Conservation (phyloP, 2,888 invertebrate species). For the Trilocha varians region DNA sequence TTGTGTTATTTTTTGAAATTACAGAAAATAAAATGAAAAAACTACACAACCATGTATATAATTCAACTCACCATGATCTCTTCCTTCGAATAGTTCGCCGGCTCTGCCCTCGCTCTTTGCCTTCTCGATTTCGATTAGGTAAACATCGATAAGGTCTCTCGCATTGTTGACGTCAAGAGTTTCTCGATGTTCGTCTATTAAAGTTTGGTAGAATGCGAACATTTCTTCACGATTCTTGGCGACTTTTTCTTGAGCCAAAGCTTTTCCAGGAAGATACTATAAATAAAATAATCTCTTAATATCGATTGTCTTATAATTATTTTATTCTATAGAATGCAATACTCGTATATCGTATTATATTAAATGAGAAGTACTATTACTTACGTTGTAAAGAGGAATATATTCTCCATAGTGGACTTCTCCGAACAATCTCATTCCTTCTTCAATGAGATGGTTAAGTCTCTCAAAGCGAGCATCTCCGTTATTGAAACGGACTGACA, state of each 20-base stretch:
- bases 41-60: background rate
- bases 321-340: too few relatives aligned
- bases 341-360: too few relatives aligned
- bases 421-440: conserved; percentile 91
- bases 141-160: conserved; percentile 89
- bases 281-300: conserved; percentile 11
- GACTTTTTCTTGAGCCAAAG: conserved; percentile 75
- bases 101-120: conserved; percentile 84
- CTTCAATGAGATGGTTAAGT: conserved; percentile 90
- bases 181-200: conserved; percentile 85
- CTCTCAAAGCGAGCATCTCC: conserved; percentile 84
- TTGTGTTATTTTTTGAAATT: background rate
- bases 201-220: conserved; percentile 86
- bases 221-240: conserved; percentile 86
- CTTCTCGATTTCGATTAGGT: conserved; percentile 87
- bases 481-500: conserved; percentile 88
- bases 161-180: conserved; percentile 83
- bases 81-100: conserved; percentile 85
- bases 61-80: conserved; percentile 82
- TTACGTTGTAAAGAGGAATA: conserved; percentile 81
- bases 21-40: background rate
- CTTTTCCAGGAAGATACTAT: conserved; percentile 76
- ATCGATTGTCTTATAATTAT: too few relatives aligned
- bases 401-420: conserved; percentile 88
- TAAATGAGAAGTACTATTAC: conserved; percentile 13